These are phyloP conservation scores for Parazoanthus darwini DNA, from an alignment of 92 coral and sea anemone species.

Conservation along the genomic window DNA sequence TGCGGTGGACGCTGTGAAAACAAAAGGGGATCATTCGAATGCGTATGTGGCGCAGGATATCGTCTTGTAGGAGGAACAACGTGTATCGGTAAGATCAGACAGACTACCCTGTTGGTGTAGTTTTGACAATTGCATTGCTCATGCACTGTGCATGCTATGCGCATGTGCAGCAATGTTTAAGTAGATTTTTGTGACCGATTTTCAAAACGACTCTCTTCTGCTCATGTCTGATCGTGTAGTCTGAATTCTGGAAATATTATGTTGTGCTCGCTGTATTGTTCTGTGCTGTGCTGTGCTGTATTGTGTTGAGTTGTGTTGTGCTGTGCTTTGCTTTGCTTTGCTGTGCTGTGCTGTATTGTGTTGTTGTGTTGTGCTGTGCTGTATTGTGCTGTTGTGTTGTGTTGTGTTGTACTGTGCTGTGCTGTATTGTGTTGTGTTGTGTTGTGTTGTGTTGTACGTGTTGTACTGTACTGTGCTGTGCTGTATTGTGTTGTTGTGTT, in stretches of 20 bases:
- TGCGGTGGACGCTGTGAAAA: constrained; percentile 19
- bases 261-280: neutral
- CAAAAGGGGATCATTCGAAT: neutral
- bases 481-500: too few relatives aligned
- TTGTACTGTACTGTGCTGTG: too few relatives aligned
- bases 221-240: too few relatives aligned
- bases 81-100: constrained; percentile 10
- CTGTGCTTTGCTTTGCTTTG: neutral
- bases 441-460: too few relatives aligned
- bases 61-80: neutral
- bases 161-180: too few relatives aligned
- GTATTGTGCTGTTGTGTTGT: neutral
- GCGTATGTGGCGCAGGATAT: constrained; percentile 18
- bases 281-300: too few relatives aligned
- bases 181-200: too few relatives aligned
- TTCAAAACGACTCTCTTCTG: too few relatives aligned
- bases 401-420: neutral
- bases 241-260: too few relatives aligned
- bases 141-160: too few relatives aligned
- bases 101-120: neutral
- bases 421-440: too few relatives aligned
- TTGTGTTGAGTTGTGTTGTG: neutral
- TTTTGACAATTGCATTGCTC: too few relatives aligned
- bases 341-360: neutral
- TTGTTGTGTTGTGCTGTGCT: neutral